A percentile compares a stretch with the other conserved stretches of the same genome.
phyloP scores from a whole-genome alignment of 2,113 vertebrate genomes.

The Coptodon rendalli region DNA sequence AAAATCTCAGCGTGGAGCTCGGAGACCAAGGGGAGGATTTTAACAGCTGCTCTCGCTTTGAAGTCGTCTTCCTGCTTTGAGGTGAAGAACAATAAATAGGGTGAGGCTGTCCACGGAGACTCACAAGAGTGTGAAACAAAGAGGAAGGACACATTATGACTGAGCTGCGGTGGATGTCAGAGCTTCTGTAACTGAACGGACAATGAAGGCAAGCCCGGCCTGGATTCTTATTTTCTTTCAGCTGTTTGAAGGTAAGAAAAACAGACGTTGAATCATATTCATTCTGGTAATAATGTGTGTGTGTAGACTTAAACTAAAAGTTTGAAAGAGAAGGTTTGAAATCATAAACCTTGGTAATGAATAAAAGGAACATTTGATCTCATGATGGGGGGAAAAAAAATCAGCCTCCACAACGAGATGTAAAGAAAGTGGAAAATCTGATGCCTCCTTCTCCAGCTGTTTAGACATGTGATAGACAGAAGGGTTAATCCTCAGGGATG shows the following conservation, averaged over 20 bases:
- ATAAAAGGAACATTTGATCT: neutral
- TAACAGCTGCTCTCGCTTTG: neutral
- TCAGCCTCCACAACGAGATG: neutral
- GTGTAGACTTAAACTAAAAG: neutral
- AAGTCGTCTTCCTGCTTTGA: constrained; percentile 36
- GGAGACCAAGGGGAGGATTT: neutral
- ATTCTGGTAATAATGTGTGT: neutral
- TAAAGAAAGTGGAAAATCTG: neutral
- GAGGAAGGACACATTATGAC: neutral
- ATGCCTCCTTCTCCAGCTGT: neutral
- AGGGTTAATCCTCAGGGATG: neutral
- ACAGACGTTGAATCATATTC: neutral
- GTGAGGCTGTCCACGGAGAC: neutral
- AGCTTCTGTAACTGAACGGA: neutral
- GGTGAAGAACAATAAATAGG: constrained; percentile 19
- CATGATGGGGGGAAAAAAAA: neutral
- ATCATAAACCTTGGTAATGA: neutral
- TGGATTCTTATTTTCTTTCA: constrained; percentile 18
- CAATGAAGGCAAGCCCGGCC: constrained; percentile 9
- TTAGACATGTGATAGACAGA: neutral
- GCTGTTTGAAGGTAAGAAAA: constrained; percentile 39
- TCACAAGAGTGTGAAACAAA: neutral
- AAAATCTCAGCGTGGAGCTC: neutral
- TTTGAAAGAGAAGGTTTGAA: neutral
- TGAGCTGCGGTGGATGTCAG: neutral